Conservation (phyloP, 2,888 invertebrate species). For the Aphodius sticticus region DNA sequence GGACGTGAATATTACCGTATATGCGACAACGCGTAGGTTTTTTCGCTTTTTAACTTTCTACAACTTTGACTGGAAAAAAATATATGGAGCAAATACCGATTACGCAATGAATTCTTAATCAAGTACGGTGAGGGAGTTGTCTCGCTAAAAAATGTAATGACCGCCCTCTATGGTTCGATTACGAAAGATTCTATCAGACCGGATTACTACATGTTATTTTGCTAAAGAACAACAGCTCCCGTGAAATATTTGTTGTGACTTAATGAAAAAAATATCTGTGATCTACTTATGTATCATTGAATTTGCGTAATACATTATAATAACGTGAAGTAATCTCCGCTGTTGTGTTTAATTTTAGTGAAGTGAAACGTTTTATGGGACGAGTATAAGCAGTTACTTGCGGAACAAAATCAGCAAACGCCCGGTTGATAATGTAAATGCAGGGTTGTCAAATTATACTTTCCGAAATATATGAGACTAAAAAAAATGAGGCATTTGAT, state of each 20-base stretch:
- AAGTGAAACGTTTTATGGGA: no score
- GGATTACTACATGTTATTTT: not conserved
- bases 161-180: not conserved
- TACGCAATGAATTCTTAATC: not conserved
- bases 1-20: not conserved
- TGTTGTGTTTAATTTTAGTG: not conserved
- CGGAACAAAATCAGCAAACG: no score
- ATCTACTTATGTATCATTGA: not conserved
- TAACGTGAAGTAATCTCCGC: not conserved
- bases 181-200: not conserved
- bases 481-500: no score
- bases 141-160: not conserved
- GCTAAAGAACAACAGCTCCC: not conserved
- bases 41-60: constrained; percentile 4
- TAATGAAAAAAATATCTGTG: not conserved
- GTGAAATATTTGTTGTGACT: not conserved
- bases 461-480: no score
- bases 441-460: no score
- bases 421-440: no score
- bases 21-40: not conserved
- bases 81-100: constrained; percentile 4
- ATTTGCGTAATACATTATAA: not conserved
- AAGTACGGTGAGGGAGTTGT: not conserved
- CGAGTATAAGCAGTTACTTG: no score
- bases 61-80: not conserved